Evolutionary conservation across 2,113 vertebrate species (phyloP).

Genomic region (Anseranas semipalmata): DNA sequence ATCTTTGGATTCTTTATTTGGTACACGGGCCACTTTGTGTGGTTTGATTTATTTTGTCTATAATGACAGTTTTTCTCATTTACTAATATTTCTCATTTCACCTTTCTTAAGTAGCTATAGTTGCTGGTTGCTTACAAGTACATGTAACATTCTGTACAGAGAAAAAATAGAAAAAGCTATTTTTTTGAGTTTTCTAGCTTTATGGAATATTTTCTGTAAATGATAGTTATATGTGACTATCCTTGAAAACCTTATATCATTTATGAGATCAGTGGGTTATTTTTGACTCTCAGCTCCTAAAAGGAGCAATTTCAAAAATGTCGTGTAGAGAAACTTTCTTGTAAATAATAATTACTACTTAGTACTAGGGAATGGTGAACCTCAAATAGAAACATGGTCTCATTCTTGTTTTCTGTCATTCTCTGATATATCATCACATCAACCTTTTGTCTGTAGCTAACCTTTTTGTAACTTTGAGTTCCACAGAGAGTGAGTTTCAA

Average conservation of each 20-base stretch:
- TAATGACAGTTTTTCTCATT: neutral
- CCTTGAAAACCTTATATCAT: neutral
- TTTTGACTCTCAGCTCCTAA: neutral
- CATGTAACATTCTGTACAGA: neutral
- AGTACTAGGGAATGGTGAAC: neutral
- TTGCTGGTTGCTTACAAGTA: neutral
- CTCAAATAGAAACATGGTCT: neutral
- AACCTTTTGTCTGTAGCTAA: neutral
- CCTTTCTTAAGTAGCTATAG: neutral
- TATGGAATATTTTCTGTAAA: neutral
- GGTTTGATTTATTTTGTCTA: neutral
- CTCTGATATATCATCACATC: neutral
- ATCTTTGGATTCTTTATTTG: neutral
- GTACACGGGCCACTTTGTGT: neutral
- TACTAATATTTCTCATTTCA: neutral
- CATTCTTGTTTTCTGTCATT: neutral
- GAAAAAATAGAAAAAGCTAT: neutral
- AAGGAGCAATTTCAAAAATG: neutral
- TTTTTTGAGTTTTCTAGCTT: neutral
- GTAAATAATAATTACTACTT: neutral
- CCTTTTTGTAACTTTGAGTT: neutral
- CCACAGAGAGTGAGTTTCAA: neutral
- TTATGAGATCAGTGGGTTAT: neutral
- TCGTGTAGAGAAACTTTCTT: neutral
- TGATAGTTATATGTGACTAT: neutral